Percentiles rank a stretch among this genome's conserved stretches.
Evolutionary conservation across 2,113 vertebrate genomes (phyloP).

Genomic region (Myocastor coypus): DNA sequence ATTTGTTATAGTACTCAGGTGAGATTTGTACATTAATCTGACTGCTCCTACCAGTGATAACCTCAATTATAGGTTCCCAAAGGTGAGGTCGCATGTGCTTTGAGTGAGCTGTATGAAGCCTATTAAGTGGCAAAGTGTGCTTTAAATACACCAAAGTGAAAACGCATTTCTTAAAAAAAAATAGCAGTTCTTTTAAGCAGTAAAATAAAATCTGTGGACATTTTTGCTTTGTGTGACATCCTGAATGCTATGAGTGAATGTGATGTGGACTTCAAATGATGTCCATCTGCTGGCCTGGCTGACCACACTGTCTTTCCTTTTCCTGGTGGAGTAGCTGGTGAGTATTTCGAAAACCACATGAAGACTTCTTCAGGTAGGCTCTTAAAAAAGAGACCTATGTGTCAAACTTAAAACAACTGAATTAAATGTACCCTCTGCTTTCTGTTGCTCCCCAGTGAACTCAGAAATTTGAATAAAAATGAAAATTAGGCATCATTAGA

Average conservation of each 20-base stretch:
- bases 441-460: neutral
- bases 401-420: neutral
- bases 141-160: slow-evolving; percentile 58
- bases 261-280: slow-evolving; percentile 33
- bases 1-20: slow-evolving; percentile 62
- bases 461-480: slow-evolving; percentile 45
- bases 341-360: slow-evolving; percentile 35
- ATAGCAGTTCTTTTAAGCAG: slow-evolving; percentile 54
- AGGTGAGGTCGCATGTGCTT: neutral
- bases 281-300: slow-evolving; percentile 38
- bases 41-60: slow-evolving; percentile 60
- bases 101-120: slow-evolving; percentile 31
- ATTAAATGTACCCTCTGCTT: neutral
- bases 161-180: slow-evolving; percentile 51
- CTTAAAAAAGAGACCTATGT: neutral
- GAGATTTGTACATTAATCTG: slow-evolving; percentile 68
- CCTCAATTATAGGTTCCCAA: slow-evolving; percentile 53
- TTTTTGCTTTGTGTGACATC: slow-evolving; percentile 69
- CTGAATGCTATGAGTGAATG: slow-evolving; percentile 61
- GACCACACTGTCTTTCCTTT: neutral
- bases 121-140: slow-evolving; percentile 54
- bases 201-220: slow-evolving; percentile 70
- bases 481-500: slow-evolving; percentile 46
- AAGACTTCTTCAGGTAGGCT: neutral
- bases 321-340: neutral